These are phyloP conservation scores for Sebastes aleutianus DNA, from an alignment of 2,797 vertebrate genomes.

Conservation along the genomic window DNA sequence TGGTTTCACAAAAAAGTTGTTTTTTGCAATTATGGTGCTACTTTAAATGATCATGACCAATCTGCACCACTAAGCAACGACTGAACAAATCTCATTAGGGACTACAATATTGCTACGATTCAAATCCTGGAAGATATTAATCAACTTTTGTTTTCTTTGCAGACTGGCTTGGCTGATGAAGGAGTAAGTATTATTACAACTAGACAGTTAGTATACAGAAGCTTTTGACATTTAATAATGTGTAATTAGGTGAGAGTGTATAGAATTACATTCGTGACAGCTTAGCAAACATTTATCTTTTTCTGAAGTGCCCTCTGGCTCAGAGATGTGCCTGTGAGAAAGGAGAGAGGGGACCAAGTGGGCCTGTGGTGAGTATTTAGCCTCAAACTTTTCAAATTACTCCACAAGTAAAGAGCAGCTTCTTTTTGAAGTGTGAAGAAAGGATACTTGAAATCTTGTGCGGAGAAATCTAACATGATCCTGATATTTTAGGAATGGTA, in stretches of 20 bases:
- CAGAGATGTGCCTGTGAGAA: constrained; percentile 89
- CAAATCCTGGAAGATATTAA: not conserved
- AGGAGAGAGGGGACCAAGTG: constrained; percentile 87
- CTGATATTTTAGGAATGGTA: constrained; percentile 48
- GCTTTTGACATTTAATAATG: constrained; percentile 14
- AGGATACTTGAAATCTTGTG: constrained; percentile 11
- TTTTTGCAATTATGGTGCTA: not conserved
- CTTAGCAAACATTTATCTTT: constrained; percentile 41
- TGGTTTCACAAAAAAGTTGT: not conserved
- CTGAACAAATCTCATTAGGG: not conserved
- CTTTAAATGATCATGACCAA: not conserved
- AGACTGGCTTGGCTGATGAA: constrained; percentile 87
- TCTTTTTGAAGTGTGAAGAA: constrained; percentile 40
- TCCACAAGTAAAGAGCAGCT: constrained; percentile 8
- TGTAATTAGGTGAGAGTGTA: not conserved
- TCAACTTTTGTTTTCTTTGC: constrained; percentile 54
- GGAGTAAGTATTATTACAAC: constrained; percentile 78
- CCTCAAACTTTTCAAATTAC: constrained; percentile 14
- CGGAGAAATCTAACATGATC: constrained; percentile 23
- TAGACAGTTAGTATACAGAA: not conserved
- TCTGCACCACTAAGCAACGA: not conserved
- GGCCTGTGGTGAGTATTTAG: constrained; percentile 86
- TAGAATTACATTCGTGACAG: not conserved
- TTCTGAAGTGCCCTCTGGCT: constrained; percentile 86
- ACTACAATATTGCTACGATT: not conserved